Evolutionary conservation across 2,113 vertebrate species (phyloP).

Genomic region (Alosa alosa): DNA sequence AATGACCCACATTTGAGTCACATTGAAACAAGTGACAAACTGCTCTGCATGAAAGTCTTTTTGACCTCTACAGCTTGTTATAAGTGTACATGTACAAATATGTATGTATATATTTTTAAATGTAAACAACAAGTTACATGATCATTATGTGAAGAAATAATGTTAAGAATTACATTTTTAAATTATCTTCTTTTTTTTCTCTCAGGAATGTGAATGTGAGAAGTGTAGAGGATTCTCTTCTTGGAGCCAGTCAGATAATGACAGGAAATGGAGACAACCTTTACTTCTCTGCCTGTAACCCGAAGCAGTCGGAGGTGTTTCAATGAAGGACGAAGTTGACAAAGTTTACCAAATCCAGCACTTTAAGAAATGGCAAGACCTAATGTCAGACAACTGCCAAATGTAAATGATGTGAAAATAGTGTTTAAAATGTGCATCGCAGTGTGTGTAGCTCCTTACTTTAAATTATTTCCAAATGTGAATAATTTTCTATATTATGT

Average conservation of each 20-base stretch:
- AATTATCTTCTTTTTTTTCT: background rate
- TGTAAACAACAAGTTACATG: no score
- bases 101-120: no score
- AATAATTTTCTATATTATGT: conserved; percentile 45
- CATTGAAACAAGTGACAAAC: background rate
- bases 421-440: background rate
- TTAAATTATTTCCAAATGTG: background rate
- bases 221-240: background rate
- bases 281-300: no score
- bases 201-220: background rate
- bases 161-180: no score
- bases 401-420: background rate
- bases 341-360: background rate
- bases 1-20: background rate
- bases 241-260: background rate
- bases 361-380: background rate
- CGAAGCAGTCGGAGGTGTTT: no score
- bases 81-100: no score
- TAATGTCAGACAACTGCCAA: background rate
- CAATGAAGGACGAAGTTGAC: background rate
- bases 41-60: background rate
- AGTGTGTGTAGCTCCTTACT: background rate
- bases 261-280: no score
- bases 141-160: no score
- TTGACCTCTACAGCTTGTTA: no score